A percentile compares a stretch with the other conserved stretches of the same genome.
phyloP scores from a whole-genome alignment of 1,140 invertebrate species.

The Drosophila novamexicana region DNA sequence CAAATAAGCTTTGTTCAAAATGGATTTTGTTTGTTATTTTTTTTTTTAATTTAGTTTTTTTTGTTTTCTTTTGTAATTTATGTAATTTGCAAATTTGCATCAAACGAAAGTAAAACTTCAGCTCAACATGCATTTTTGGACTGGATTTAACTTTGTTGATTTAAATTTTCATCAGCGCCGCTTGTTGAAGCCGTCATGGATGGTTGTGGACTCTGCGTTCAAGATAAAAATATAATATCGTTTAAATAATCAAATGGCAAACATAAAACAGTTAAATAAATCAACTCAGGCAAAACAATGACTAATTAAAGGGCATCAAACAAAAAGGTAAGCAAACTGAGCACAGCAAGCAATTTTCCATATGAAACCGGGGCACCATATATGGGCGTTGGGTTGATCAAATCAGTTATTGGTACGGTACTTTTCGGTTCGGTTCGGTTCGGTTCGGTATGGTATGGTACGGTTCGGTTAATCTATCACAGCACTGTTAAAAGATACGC shows the following conservation, averaged over 20 bases:
- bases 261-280: constrained; percentile 51
- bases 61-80: constrained; percentile 30
- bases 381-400: constrained; percentile 22
- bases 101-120: constrained; percentile 49
- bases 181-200: constrained; percentile 84
- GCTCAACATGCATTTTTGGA: constrained; percentile 71
- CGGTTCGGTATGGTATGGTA: constrained; percentile 24
- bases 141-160: constrained; percentile 84
- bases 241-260: constrained; percentile 57
- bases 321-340: constrained; percentile 24
- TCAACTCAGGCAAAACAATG: constrained; percentile 34
- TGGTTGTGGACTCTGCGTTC: constrained; percentile 84
- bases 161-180: constrained; percentile 85
- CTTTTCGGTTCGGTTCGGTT: constrained; percentile 28
- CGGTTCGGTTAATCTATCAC: constrained; percentile 55
- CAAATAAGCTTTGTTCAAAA: constrained; percentile 51
- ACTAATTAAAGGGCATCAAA: constrained; percentile 21
- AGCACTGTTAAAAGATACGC: constrained; percentile 75
- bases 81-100: constrained; percentile 24
- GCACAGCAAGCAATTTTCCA: constrained; percentile 48
- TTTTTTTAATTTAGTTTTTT: constrained; percentile 34
- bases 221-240: constrained; percentile 74
- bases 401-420: constrained; percentile 23
- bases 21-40: constrained; percentile 3
- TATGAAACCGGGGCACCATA: constrained; percentile 29